Conservation (phyloP, 2,797 vertebrate genomes). For the Chiroxiphia lanceolata region DNA sequence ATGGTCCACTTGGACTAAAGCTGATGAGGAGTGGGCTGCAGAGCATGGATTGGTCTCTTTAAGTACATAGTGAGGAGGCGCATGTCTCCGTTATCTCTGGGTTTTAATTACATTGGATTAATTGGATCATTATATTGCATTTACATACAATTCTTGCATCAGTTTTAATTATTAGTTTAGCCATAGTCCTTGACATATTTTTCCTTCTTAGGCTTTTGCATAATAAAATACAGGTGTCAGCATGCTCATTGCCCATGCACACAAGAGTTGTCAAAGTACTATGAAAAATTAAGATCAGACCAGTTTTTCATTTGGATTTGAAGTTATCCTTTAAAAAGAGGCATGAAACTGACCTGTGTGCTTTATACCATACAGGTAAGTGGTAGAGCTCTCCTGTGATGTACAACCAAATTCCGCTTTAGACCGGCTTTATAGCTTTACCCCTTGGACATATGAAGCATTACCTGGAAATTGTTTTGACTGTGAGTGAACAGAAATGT, state of each 20-base stretch:
- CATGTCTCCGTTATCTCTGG: background rate
- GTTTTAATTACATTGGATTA: background rate
- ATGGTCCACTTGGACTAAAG: background rate
- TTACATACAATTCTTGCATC: background rate
- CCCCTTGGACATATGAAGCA: background rate
- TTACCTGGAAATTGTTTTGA: background rate
- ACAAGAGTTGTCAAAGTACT: background rate
- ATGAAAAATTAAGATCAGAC: background rate
- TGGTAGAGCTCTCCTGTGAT: background rate
- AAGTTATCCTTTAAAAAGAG: background rate
- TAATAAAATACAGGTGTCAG: background rate
- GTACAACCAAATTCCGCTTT: background rate
- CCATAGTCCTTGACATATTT: background rate
- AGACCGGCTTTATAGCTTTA: background rate
- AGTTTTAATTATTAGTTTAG: background rate
- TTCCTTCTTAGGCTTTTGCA: background rate
- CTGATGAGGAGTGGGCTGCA: background rate
- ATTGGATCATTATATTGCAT: background rate
- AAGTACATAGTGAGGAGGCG: background rate
- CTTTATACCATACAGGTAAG: background rate
- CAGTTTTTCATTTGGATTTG: background rate
- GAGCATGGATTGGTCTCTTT: background rate
- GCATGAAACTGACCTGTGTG: background rate
- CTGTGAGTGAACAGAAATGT: background rate
- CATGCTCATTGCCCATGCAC: background rate